A percentile compares a stretch with the other conserved stretches of the same genome.
Evolutionary conservation across 2,888 invertebrate species (phyloP).

Genomic region (Yponomeuta plumbellus): DNA sequence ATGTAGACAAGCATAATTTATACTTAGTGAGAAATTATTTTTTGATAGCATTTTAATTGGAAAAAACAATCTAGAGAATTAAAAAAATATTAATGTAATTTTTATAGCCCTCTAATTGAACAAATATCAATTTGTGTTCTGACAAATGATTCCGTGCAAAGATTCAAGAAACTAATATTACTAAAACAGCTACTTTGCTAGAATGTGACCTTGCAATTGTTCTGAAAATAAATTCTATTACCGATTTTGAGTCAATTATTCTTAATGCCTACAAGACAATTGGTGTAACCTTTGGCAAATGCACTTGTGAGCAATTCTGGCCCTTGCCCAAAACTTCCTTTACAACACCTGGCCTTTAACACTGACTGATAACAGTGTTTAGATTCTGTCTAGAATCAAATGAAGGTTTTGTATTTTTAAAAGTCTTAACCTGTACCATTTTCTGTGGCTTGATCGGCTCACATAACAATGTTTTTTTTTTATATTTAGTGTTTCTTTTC

Average conservation of each 20-base stretch:
- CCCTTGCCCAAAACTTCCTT: constrained; percentile 60
- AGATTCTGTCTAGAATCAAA: constrained; percentile 1
- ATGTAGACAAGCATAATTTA: too few relatives aligned
- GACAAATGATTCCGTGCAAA: background rate
- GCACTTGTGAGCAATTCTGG: constrained; percentile 50
- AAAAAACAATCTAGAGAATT: too few relatives aligned
- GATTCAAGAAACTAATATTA: background rate
- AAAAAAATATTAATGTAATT: too few relatives aligned
- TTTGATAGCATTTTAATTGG: too few relatives aligned
- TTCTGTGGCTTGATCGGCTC: too few relatives aligned
- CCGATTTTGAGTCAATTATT: background rate
- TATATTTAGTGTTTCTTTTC: too few relatives aligned
- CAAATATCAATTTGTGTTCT: too few relatives aligned
- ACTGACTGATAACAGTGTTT: constrained; percentile 6
- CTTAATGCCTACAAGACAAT: constrained; percentile 10
- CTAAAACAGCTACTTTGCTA: background rate
- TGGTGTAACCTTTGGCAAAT: constrained; percentile 67
- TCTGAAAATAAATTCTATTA: background rate
- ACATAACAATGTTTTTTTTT: too few relatives aligned
- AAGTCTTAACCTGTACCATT: too few relatives aligned
- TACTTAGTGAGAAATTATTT: too few relatives aligned
- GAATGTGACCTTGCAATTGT: background rate
- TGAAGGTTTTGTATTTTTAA: constrained; percentile 11
- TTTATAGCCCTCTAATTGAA: too few relatives aligned
- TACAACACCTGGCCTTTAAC: constrained; percentile 42